Conservation (phyloP, 2,797 vertebrate genomes). For the Antennarius maculatus region DNA sequence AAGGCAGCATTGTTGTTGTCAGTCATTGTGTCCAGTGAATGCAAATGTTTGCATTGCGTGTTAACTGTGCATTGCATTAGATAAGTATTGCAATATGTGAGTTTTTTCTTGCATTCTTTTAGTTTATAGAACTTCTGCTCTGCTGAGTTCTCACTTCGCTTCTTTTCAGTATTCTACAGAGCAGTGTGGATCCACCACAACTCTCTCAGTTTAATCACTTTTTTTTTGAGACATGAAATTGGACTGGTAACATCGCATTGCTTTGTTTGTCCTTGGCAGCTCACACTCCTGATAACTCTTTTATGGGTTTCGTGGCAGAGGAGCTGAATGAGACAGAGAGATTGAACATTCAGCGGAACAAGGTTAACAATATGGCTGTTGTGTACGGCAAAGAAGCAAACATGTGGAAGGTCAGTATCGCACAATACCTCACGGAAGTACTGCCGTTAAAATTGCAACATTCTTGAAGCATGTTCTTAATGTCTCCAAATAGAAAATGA, state of each 20-base stretch:
- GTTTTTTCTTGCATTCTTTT: too few relatives aligned
- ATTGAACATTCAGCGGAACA: conserved; percentile 86
- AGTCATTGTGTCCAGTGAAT: not conserved
- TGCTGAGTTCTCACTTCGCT: not conserved
- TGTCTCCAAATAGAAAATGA: not conserved
- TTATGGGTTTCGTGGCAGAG: conserved; percentile 98
- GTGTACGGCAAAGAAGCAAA: conserved; percentile 95
- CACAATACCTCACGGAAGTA: not conserved
- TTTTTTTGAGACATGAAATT: conserved; percentile 24
- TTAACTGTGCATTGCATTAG: too few relatives aligned
- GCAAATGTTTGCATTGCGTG: too few relatives aligned
- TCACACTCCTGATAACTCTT: conserved; percentile 98
- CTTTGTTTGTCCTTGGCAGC: conserved; percentile 80
- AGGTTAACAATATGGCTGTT: conserved; percentile 93
- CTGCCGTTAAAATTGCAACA: rapidly evolving
- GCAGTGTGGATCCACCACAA: not conserved
- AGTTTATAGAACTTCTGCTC: not conserved
- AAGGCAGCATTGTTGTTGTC: not conserved
- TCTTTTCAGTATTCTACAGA: conserved; percentile 18
- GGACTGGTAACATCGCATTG: conserved; percentile 21
- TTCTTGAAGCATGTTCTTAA: not conserved
- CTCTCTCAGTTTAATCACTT: conserved; percentile 20
- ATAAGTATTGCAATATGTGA: too few relatives aligned
- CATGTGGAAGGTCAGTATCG: conserved; percentile 94
- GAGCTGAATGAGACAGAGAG: conserved; percentile 91